These are phyloP conservation scores for Lutjanus argentimaculatus DNA, from an alignment of 2,797 vertebrate genomes.

Conservation along the genomic window DNA sequence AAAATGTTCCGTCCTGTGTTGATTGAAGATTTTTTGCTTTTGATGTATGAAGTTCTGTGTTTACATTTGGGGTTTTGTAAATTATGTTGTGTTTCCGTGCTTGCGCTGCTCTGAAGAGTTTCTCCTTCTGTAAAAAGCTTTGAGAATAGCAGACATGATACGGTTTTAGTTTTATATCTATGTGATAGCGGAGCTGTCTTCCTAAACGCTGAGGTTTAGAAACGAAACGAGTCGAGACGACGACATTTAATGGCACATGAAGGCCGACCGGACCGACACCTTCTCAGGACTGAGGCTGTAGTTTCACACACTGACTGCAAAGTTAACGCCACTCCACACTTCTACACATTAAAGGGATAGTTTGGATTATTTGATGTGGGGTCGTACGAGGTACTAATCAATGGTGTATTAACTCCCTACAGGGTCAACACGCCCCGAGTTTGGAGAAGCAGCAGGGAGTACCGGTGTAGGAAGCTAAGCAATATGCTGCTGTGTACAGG, in stretches of 20 bases:
- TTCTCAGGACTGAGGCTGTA: constrained; percentile 60
- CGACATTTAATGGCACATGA: constrained; percentile 35
- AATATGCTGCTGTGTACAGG: too few relatives aligned
- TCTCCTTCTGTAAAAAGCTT: constrained; percentile 34
- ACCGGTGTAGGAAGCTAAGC: too few relatives aligned
- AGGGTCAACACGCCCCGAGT: too few relatives aligned
- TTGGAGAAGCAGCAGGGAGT: too few relatives aligned
- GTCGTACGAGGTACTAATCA: too few relatives aligned
- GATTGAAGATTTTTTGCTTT: constrained; percentile 42
- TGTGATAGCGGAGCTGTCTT: too few relatives aligned
- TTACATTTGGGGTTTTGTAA: constrained; percentile 74
- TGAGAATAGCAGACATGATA: neutral
- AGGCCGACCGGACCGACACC: constrained; percentile 9
- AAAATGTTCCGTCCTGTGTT: constrained; percentile 33
- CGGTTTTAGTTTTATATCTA: too few relatives aligned
- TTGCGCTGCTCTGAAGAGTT: constrained; percentile 51
- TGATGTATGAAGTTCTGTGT: constrained; percentile 64
- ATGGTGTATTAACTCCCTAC: too few relatives aligned
- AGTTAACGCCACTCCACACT: constrained; percentile 13
- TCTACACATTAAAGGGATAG: neutral
- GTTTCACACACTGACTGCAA: constrained; percentile 55
- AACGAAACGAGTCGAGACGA: neutral
- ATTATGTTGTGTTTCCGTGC: constrained; percentile 45
- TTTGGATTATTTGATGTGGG: too few relatives aligned
- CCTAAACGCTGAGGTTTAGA: too few relatives aligned